phyloP scores from a whole-genome alignment of 2,113 vertebrate species.

The Crocuta crocuta region DNA sequence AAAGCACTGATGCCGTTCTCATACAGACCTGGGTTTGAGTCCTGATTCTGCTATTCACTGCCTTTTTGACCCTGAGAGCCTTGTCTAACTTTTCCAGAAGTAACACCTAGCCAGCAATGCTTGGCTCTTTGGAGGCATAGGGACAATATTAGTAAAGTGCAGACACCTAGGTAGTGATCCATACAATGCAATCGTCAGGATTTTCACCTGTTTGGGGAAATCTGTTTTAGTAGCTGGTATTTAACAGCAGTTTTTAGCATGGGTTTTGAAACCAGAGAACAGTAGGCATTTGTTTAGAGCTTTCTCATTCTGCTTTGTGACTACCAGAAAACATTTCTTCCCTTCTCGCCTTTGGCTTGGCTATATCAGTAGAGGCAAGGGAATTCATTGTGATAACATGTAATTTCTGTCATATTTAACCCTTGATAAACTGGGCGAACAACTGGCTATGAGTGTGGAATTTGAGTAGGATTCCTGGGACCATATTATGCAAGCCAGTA shows the following conservation, averaged over 20 bases:
- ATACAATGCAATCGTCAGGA: too few species aligned
- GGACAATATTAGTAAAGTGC: neutral
- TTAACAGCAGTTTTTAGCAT: neutral
- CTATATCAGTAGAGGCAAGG: neutral
- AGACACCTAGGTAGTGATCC: neutral
- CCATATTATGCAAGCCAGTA: neutral
- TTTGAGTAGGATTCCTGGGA: neutral
- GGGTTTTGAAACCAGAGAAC: conserved; percentile 29
- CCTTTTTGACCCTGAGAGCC: neutral
- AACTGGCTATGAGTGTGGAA: neutral
- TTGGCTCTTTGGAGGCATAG: neutral
- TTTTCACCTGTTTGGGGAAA: neutral
- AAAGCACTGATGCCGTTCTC: neutral
- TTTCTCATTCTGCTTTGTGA: neutral
- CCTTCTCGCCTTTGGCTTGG: neutral
- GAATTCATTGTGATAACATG: neutral
- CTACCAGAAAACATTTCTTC: neutral
- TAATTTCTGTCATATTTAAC: neutral
- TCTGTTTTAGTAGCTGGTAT: neutral
- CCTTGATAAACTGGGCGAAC: neutral
- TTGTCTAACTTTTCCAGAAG: neutral
- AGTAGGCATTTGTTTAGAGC: neutral
- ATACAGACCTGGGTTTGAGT: neutral
- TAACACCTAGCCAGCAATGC: too few species aligned
- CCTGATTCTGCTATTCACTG: neutral